These are phyloP conservation scores for Ferrisia virgata DNA, from an alignment of 2,888 invertebrate genomes.

Conservation along the genomic window DNA sequence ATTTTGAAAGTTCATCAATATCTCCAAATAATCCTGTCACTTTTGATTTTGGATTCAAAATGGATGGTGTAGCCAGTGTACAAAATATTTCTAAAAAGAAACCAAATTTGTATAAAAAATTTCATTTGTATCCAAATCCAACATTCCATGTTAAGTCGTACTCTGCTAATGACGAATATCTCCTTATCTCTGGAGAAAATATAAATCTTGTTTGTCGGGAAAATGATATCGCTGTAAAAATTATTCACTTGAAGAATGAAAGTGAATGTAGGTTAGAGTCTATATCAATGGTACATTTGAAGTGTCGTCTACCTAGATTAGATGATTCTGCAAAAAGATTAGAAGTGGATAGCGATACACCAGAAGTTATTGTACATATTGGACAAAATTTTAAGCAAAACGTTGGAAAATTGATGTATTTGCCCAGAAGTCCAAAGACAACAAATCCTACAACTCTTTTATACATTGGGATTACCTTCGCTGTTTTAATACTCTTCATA, in stretches of 20 bases:
- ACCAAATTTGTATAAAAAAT: slow-evolving; percentile 64
- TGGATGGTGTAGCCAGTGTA: slow-evolving; percentile 88
- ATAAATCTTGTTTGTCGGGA: slow-evolving; percentile 87
- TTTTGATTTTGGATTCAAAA: slow-evolving; percentile 88
- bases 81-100: slow-evolving; percentile 66
- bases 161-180: slow-evolving; percentile 88
- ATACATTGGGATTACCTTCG: too few species aligned
- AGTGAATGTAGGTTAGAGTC: too few species aligned
- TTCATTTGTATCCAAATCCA: slow-evolving; percentile 88
- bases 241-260: slow-evolving; percentile 86
- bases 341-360: slow-evolving; percentile 55
- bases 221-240: slow-evolving; percentile 80
- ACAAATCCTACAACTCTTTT: too few species aligned
- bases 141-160: slow-evolving; percentile 84
- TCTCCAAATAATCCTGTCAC: slow-evolving; percentile 78
- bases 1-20: slow-evolving; percentile 62
- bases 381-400: slow-evolving; percentile 76
- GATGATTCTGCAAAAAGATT: slow-evolving; percentile 60
- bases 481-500: too few species aligned
- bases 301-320: slow-evolving; percentile 83
- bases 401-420: slow-evolving; percentile 84
- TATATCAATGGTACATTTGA: too few species aligned
- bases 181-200: slow-evolving; percentile 92
- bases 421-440: slow-evolving; percentile 74
- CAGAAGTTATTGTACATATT: slow-evolving; percentile 77